Conservation (phyloP, 1,140 invertebrate genomes). For the Camponotus floridanus region DNA sequence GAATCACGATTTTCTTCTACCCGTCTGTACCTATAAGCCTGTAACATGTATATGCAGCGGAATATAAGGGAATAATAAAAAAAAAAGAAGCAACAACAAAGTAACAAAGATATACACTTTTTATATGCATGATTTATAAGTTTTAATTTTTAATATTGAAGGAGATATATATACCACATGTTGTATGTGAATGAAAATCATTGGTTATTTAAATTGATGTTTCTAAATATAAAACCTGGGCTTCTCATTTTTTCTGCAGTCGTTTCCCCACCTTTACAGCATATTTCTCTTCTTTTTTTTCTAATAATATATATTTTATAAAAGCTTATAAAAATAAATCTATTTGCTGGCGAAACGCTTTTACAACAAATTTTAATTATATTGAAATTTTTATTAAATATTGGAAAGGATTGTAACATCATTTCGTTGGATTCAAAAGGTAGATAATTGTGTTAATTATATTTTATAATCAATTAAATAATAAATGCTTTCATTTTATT, state of each 20-base stretch:
- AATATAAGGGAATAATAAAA: constrained; percentile 71
- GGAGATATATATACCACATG: constrained; percentile 63
- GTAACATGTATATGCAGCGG: constrained; percentile 75
- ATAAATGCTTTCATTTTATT: neutral
- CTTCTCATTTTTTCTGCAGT: constrained; percentile 50
- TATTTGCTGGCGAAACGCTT: neutral
- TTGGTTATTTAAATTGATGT: constrained; percentile 73
- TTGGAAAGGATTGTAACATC: neutral
- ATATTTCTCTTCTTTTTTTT: constrained; percentile 6
- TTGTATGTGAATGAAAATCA: constrained; percentile 70
- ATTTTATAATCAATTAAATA: neutral
- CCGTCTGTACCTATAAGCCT: constrained; percentile 76
- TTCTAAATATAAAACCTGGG: constrained; percentile 65
- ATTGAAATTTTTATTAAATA: neutral
- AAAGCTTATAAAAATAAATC: neutral
- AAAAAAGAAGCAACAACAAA: constrained; percentile 44
- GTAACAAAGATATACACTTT: constrained; percentile 72
- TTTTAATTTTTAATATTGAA: constrained; percentile 72
- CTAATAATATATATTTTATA: neutral
- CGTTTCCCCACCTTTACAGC: neutral
- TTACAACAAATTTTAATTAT: neutral
- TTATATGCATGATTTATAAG: constrained; percentile 72
- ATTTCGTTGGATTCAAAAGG: neutral
- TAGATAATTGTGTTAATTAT: neutral
- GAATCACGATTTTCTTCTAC: constrained; percentile 71